Evolutionary conservation across 37 sponge, comb jelly and placozoan species (phyloP).

Genomic region (Haliclona indistincta): DNA sequence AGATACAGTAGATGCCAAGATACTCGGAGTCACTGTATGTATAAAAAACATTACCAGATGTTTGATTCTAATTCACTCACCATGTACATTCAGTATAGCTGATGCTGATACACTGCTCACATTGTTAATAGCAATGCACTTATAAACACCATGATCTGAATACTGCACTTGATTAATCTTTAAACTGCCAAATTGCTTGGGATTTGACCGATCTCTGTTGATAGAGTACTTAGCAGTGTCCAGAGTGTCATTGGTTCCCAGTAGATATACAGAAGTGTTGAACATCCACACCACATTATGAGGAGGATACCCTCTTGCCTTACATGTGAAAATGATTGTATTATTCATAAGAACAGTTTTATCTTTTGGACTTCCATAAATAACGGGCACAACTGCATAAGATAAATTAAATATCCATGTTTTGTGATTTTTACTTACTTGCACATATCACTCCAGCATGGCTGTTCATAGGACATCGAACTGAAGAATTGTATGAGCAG

Average conservation of each 20-base stretch:
- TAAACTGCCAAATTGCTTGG: slow-evolving; percentile 66
- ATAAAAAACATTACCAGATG: neutral
- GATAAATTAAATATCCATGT: too few species aligned
- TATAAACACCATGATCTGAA: slow-evolving; percentile 63
- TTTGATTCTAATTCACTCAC: too few species aligned
- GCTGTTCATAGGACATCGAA: too few species aligned
- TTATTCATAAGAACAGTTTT: neutral
- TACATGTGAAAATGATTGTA: slow-evolving; percentile 10
- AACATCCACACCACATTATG: slow-evolving; percentile 53
- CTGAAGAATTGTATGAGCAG: too few species aligned
- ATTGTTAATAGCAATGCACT: slow-evolving; percentile 41
- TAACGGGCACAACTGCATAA: too few species aligned
- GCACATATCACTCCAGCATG: too few species aligned
- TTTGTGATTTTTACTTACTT: too few species aligned
- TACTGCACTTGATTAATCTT: slow-evolving; percentile 36
- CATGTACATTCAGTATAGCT: slow-evolving; percentile 67
- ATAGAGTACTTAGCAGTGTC: neutral
- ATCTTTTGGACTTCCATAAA: too few species aligned
- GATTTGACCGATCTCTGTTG: neutral
- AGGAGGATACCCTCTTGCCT: slow-evolving; percentile 44
- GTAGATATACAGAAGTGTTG: neutral
- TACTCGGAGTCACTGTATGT: slow-evolving; percentile 49
- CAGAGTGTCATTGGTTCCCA: neutral
- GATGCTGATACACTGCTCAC: slow-evolving; percentile 3
- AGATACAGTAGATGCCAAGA: slow-evolving; percentile 14